A percentile compares a stretch with the other conserved stretches of the same genome.
These are phyloP conservation scores for Agonopterix subpropinquella DNA, from an alignment of 2,888 invertebrate species.

Conservation along the genomic window DNA sequence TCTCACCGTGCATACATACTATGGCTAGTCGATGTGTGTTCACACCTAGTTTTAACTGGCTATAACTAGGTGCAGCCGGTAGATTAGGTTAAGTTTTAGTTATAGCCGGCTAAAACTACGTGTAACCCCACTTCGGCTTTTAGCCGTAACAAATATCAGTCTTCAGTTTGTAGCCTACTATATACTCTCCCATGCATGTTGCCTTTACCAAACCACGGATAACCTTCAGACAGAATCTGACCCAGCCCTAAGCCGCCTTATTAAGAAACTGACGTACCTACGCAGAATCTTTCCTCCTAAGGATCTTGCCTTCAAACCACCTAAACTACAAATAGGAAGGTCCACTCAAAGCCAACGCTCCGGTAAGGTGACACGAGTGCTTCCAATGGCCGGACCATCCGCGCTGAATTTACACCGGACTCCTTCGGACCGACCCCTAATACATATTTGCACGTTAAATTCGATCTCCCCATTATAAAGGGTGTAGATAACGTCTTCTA, in stretches of 20 bases:
- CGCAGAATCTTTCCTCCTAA: background rate
- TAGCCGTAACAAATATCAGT: background rate
- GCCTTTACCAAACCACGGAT: no score
- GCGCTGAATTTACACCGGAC: constrained; percentile 47
- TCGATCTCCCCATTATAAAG: constrained; percentile 1
- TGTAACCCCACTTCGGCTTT: background rate
- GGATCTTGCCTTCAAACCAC: no score
- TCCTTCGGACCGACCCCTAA: constrained; percentile 21
- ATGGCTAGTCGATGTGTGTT: no score
- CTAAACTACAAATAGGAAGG: background rate
- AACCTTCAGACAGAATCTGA: no score
- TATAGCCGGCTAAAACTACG: background rate
- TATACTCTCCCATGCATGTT: background rate
- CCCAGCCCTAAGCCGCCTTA: background rate
- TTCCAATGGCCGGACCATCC: constrained; percentile 41
- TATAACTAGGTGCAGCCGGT: no score
- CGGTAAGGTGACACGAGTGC: constrained; percentile 35
- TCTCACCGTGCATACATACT: no score
- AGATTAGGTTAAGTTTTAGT: background rate
- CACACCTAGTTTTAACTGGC: no score
- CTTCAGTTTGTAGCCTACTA: background rate
- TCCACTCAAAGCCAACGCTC: background rate
- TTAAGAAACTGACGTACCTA: background rate
- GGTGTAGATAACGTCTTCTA: background rate
- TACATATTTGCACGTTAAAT: constrained; percentile 20